phyloP scores from a whole-genome alignment of 1,140 invertebrate species.

The Penaeus indicus region DNA sequence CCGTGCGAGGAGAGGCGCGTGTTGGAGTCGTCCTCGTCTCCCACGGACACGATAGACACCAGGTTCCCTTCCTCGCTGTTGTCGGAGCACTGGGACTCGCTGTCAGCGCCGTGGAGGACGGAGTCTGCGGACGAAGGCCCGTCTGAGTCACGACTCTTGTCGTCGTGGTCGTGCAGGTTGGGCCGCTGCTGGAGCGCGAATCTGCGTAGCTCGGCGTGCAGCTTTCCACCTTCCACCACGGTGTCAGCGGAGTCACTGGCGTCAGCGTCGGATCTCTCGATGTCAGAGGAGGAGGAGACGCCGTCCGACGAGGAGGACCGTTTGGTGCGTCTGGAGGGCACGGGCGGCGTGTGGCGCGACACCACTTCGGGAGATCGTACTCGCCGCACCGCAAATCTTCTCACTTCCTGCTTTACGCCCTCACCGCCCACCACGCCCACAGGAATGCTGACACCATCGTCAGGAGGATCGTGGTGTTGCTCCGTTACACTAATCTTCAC shows the following conservation, averaged over 20 bases:
- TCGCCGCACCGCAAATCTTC: constrained; percentile 46
- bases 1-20: constrained; percentile 57
- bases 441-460: constrained; percentile 75
- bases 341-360: constrained; percentile 54
- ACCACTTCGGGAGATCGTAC: constrained; percentile 55
- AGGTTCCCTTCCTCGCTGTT: constrained; percentile 66
- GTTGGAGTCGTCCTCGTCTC: constrained; percentile 62
- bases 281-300: constrained; percentile 65
- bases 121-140: constrained; percentile 60
- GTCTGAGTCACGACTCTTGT: constrained; percentile 61
- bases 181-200: constrained; percentile 56
- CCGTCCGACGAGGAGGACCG: constrained; percentile 67
- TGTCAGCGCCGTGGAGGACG: constrained; percentile 63
- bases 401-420: constrained; percentile 39
- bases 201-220: constrained; percentile 59
- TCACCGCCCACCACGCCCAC: constrained; percentile 76
- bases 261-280: constrained; percentile 64
- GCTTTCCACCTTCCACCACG: constrained; percentile 61
- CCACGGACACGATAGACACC: constrained; percentile 66
- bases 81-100: constrained; percentile 66
- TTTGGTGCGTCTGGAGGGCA: constrained; percentile 62
- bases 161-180: constrained; percentile 49
- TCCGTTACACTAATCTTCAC: constrained; percentile 61
- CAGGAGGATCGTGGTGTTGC: constrained; percentile 5
- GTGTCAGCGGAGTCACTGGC: constrained; percentile 66